Percentiles rank a stretch among this genome's conserved stretches.
These are phyloP conservation scores for Diorhabda carinulata DNA, from an alignment of 1,140 invertebrate genomes.

Conservation along the genomic window DNA sequence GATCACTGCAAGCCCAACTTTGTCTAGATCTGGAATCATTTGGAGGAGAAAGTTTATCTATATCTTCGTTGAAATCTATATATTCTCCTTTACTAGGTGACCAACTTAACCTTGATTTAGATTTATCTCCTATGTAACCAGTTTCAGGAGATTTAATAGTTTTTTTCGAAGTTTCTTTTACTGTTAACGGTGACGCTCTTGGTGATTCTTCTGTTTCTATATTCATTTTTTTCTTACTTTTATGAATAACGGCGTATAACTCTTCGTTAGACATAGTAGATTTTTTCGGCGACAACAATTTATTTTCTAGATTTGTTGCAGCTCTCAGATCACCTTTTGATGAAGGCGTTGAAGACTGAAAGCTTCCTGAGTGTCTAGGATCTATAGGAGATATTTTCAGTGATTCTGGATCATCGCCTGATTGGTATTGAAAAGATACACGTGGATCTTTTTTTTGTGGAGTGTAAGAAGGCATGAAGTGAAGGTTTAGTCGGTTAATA, in stretches of 20 bases:
- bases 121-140: constrained; percentile 54
- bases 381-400: constrained; percentile 62
- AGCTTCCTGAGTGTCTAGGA: constrained; percentile 51
- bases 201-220: constrained; percentile 57
- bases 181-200: constrained; percentile 53
- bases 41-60: constrained; percentile 38
- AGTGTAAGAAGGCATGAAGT: constrained; percentile 25
- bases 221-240: constrained; percentile 70
- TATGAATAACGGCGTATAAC: constrained; percentile 72
- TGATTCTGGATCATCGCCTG: constrained; percentile 18
- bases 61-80: constrained; percentile 39
- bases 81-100: constrained; percentile 51
- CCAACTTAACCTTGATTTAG: constrained; percentile 50
- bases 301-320: constrained; percentile 39
- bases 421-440: background rate
- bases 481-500: constrained; percentile 24
- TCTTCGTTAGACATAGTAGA: constrained; percentile 74
- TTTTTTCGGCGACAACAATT: constrained; percentile 60
- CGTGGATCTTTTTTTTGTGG: background rate
- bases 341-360: constrained; percentile 61
- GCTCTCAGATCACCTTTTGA: constrained; percentile 45
- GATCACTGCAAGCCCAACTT: constrained; percentile 52
- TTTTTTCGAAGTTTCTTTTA: constrained; percentile 49
- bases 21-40: constrained; percentile 39
- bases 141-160: constrained; percentile 53